A percentile compares a stretch with the other conserved stretches of the same genome.
These are phyloP conservation scores for Heterotis niloticus DNA, from an alignment of 2,113 vertebrate species.

Conservation along the genomic window DNA sequence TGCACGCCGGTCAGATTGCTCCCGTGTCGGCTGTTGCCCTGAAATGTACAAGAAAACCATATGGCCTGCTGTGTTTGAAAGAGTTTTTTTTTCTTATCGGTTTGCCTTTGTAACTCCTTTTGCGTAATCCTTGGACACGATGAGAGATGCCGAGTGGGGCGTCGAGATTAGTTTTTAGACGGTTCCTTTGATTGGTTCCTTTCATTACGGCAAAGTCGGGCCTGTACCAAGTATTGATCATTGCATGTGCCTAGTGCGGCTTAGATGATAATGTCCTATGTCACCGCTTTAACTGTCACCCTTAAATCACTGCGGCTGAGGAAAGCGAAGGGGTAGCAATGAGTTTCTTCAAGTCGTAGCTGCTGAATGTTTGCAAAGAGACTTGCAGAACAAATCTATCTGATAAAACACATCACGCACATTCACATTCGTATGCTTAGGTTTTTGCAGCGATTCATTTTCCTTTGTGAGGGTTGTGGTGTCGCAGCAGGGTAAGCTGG, in stretches of 20 bases:
- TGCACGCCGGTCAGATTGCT: not conserved
- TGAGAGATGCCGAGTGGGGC: not conserved
- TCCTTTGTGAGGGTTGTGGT: too few relatives aligned
- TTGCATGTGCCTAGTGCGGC: not conserved
- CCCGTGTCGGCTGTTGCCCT: not conserved
- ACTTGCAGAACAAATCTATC: too few relatives aligned
- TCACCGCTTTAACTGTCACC: not conserved
- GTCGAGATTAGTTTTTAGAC: conserved; percentile 6
- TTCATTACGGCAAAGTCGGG: not conserved
- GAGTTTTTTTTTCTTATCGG: not conserved
- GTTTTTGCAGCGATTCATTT: not conserved
- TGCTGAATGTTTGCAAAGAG: too few relatives aligned
- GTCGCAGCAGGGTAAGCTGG: too few relatives aligned
- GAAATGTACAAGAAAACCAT: not conserved
- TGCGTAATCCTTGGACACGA: not conserved
- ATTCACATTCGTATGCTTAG: not conserved
- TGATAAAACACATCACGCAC: not conserved
- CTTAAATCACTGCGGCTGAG: not conserved
- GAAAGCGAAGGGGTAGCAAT: not conserved
- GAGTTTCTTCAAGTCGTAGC: not conserved
- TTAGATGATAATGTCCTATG: not conserved
- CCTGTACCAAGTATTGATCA: conserved; percentile 5
- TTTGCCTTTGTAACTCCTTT: not conserved
- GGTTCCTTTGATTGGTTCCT: conserved; percentile 13
- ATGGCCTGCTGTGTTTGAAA: not conserved